Evolutionary conservation across 2,888 invertebrate genomes (phyloP), one percentile per base, ranked within the genome.

Genomic region (Alcis repandata): DNA sequence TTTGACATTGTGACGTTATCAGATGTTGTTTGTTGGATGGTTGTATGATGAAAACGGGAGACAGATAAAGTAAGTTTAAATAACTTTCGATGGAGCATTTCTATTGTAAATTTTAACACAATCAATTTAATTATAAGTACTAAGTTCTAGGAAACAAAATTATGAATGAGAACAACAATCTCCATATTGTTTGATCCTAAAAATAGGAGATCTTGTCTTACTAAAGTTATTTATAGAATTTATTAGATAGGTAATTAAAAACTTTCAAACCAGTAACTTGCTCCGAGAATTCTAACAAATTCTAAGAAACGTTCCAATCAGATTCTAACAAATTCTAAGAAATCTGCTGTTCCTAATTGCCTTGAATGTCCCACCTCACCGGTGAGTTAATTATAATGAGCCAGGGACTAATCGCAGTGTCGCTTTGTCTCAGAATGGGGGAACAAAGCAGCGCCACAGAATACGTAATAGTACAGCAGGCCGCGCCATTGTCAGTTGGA

Each of bases 391-490:
- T 87, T 87, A 87, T 86, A 87, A 87, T 84, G 84, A 87, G 84
- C 73, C 80, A 78, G 76, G 76, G 76, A 80, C 84, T 88, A 87
- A 87, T 88, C 85, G 86, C 83, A 82, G 80, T 63, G 82, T 80
- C 79, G 84, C 88, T 87, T 88, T 89, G 88, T 89, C 83, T 84
- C 76, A 83, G 82, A 51, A 80, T 85, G 87, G 84, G 84, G 83
- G 88, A 87, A 89, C 89, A 88, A 84, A 87, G 88, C 87, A 85
- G 57, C 52, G 59, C 36, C 56, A 45, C 45, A 56, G 56, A 45
- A 45, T 56, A 36, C 0, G 56, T 20, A 33, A 45, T n/a, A 56
- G 56, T 45, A 36, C 33, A 1, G 6, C 45, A 32, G 59, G 54
- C 62, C 60, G n/a, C 54, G 61, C 59, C 60, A 54, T 66, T 66